A percentile compares a stretch with the other conserved stretches of the same genome.
Evolutionary conservation across 1,140 invertebrate species (phyloP).

Genomic region (Hirudo medicinalis): DNA sequence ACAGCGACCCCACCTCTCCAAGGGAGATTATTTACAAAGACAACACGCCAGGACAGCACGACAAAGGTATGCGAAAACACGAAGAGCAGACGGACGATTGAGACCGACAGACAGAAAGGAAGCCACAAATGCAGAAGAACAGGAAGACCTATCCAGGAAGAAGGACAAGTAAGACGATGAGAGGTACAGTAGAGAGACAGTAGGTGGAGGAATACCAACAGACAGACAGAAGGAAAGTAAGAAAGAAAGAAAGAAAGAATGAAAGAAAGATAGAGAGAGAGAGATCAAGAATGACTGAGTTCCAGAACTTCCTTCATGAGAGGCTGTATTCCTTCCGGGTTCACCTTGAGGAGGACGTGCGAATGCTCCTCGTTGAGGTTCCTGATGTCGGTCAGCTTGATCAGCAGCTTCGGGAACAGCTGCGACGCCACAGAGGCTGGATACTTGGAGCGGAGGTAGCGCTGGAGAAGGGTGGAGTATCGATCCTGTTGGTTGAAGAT

Average conservation of each 20-base stretch:
- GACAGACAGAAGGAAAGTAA: not conserved
- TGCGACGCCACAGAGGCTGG: slow-evolving; percentile 33
- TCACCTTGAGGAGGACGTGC: slow-evolving; percentile 42
- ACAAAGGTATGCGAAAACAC: not conserved
- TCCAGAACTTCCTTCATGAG: slow-evolving; percentile 42
- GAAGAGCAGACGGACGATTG: not conserved
- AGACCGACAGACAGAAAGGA: not conserved
- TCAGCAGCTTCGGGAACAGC: slow-evolving; percentile 45
- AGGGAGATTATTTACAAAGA: no score
- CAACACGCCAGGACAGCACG: no score
- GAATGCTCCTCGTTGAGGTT: slow-evolving; percentile 47
- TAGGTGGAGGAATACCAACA: no score
- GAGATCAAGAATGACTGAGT: slow-evolving; percentile 14
- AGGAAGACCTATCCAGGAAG: no score
- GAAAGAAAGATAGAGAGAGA: not conserved
- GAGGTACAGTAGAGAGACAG: no score
- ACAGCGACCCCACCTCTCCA: no score
- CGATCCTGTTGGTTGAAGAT: slow-evolving; percentile 43
- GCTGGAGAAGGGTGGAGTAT: slow-evolving; percentile 43
- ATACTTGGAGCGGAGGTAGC: slow-evolving; percentile 44
- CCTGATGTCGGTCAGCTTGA: slow-evolving; percentile 45
- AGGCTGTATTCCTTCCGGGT: slow-evolving; percentile 40
- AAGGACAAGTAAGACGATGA: no score
- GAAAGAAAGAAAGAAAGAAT: not conserved
- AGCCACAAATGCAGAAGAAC: no score